Conservation (phyloP, 2,888 invertebrate genomes). For the Rhyacophila evoluta region DNA sequence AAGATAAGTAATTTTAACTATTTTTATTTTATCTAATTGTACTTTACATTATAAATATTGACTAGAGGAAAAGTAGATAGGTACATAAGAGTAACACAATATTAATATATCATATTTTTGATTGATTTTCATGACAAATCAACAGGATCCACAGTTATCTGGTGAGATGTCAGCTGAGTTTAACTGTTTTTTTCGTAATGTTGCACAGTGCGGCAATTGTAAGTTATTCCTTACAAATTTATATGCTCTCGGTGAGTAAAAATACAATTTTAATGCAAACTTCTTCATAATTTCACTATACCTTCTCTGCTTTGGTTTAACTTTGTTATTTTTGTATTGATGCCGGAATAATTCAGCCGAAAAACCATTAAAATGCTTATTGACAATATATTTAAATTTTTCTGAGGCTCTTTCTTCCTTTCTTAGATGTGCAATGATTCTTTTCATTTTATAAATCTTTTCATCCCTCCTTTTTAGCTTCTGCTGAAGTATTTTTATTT, state of each 20-base stretch:
- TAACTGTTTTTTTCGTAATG: constrained; percentile 40
- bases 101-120: too few species aligned
- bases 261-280: constrained; percentile 31
- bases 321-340: constrained; percentile 41
- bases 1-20: too few species aligned
- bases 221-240: constrained; percentile 38
- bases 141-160: background rate
- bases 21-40: too few species aligned
- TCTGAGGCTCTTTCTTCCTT: constrained; percentile 32
- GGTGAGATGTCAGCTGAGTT: background rate
- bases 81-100: too few species aligned
- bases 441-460: constrained; percentile 36
- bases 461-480: constrained; percentile 34
- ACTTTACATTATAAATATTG: too few species aligned
- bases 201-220: constrained; percentile 23
- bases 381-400: constrained; percentile 32
- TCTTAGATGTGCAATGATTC: background rate
- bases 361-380: constrained; percentile 36
- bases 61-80: background rate
- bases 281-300: constrained; percentile 37
- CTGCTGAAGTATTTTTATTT: constrained; percentile 34
- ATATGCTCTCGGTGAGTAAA: constrained; percentile 32
- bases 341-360: constrained; percentile 35
- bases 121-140: background rate
- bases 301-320: constrained; percentile 36